These are phyloP conservation scores for Sigmodon hispidus DNA, from an alignment of 2,113 vertebrate species.

Conservation along the genomic window DNA sequence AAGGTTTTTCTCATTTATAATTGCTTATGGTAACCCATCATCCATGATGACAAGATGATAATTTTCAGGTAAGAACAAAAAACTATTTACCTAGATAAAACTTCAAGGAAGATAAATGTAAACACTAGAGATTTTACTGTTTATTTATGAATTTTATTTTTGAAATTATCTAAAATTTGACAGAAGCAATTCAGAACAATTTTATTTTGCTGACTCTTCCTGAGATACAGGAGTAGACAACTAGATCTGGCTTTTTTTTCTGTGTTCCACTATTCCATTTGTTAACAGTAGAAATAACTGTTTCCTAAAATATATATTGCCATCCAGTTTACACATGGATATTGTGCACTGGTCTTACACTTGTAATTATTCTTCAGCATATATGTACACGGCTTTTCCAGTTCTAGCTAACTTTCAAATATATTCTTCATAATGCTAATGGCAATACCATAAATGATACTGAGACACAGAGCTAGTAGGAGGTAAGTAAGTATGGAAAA, in stretches of 20 bases:
- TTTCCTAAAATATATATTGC: not conserved
- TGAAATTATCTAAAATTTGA: not conserved
- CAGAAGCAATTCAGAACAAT: constrained; percentile 58
- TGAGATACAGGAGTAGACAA: constrained; percentile 41
- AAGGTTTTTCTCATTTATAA: not conserved
- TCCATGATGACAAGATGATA: not conserved
- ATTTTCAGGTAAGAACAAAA: not conserved
- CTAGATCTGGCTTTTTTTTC: not conserved
- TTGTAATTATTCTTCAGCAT: not conserved
- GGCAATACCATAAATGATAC: not conserved
- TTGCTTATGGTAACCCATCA: not conserved
- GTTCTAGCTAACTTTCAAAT: not conserved
- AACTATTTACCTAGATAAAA: not conserved
- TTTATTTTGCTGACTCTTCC: not conserved
- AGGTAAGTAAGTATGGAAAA: not conserved
- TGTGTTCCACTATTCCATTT: not conserved
- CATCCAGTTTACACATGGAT: not conserved
- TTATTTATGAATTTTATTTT: not conserved
- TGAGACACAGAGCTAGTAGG: not conserved
- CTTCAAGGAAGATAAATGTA: constrained; percentile 1
- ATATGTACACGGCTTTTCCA: not conserved
- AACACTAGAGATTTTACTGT: not conserved
- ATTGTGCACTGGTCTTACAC: no score
- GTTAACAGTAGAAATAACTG: not conserved
- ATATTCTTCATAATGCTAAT: not conserved